Percentiles rank a stretch among this genome's conserved stretches.
These are phyloP conservation scores for Plecotus auritus DNA, from an alignment of 2,113 vertebrate genomes.

Conservation along the genomic window DNA sequence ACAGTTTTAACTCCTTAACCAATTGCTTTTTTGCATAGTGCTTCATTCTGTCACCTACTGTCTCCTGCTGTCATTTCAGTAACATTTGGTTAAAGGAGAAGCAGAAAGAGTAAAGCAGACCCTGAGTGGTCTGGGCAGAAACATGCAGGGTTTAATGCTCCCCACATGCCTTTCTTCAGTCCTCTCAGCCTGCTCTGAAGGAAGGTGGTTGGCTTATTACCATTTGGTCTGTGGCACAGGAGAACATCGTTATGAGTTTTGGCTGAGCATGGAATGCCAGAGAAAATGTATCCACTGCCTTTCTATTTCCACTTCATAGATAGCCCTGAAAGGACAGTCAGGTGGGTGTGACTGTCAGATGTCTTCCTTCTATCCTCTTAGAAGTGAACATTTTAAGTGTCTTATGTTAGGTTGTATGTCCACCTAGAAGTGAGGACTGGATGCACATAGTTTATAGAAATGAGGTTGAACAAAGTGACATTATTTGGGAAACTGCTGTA, in stretches of 20 bases:
- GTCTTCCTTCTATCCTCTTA: background rate
- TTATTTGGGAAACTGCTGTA: background rate
- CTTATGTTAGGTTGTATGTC: background rate
- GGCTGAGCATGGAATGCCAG: background rate
- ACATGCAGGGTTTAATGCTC: too few species aligned
- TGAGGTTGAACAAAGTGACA: background rate
- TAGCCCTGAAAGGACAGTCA: background rate
- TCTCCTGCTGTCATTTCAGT: background rate
- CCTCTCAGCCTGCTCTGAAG: background rate
- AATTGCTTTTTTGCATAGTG: background rate
- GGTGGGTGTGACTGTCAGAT: background rate
- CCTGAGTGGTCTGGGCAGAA: background rate
- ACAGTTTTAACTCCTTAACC: background rate
- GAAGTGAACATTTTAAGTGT: background rate
- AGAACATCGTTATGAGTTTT: background rate
- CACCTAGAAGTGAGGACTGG: background rate
- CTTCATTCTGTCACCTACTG: background rate
- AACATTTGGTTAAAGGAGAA: background rate
- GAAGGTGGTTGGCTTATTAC: background rate
- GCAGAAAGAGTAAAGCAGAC: background rate
- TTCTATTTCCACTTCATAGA: background rate
- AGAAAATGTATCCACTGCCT: background rate
- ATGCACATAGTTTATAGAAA: too few species aligned
- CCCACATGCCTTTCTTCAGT: background rate
- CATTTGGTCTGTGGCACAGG: background rate